Evolutionary conservation across 2,888 invertebrate species (phyloP).

Genomic region (Dynastes maya): DNA sequence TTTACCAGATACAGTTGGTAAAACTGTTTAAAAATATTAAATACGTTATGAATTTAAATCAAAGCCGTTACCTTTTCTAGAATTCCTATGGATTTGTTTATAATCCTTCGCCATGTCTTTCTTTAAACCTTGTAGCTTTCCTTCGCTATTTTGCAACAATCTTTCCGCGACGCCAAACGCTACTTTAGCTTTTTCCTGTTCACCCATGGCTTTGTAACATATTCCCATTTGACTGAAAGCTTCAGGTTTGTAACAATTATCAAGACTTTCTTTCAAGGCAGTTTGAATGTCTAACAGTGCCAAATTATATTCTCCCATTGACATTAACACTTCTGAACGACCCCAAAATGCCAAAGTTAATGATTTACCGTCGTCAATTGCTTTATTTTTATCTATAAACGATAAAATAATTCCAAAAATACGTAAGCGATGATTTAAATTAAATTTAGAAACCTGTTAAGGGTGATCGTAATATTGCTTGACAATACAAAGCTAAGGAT

Average conservation of each 20-base stretch:
- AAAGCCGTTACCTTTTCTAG: conserved; percentile 53
- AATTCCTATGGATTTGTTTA: conserved; percentile 54
- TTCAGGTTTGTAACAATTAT: conserved; percentile 76
- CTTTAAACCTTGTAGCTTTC: conserved; percentile 68
- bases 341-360: conserved; percentile 79
- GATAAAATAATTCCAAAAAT: conserved; percentile 13
- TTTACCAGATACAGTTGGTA: conserved; percentile 52
- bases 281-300: conserved; percentile 81
- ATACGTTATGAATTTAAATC: not conserved
- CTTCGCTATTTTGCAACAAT: conserved; percentile 71
- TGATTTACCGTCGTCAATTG: conserved; percentile 77
- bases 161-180: conserved; percentile 78
- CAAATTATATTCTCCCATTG: conserved; percentile 73
- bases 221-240: conserved; percentile 82
- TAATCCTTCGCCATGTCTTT: conserved; percentile 68
- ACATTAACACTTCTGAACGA: conserved; percentile 78
- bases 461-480: conserved; percentile 83
- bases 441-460: conserved; percentile 69
- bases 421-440: not conserved
- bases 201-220: conserved; percentile 78
- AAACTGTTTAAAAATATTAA: conserved; percentile 45
- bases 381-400: conserved; percentile 59
- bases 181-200: conserved; percentile 77
- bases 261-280: conserved; percentile 77
- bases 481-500: conserved; percentile 79